Base-by-base conservation (phyloP, 2,797 vertebrate species). In the Craterocephalus amniculus region DNA sequence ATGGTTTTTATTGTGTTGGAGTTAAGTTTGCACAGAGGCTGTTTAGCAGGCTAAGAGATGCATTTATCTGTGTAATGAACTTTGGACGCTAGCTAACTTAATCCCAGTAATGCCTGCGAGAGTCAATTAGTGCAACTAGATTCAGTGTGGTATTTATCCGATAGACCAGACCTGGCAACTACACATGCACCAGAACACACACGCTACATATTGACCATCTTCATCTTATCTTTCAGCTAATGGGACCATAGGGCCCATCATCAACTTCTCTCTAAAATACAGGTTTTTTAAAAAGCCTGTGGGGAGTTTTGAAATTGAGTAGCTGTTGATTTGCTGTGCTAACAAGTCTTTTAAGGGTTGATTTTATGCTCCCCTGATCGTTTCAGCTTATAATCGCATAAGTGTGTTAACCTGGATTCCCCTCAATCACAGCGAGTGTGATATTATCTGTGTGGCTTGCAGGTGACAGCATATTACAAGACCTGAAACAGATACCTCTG, bases 21-120 rank as follows among this genome's bases (percentile, higher is more conserved):
- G 86, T 86, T 79, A 70, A 85, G 83, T 94, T 93, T 90, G 89
- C 85, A 76, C 64, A 43, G 51, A 64, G 84, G 90, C 92, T 94
- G 86, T 92, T 94, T 93, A 93, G 93, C 88, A 64, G 83, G 81
- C 89, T 92, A 93, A 93, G 89, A 92, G 92, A 95, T 91, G 91
- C 93, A 95, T 95, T 94, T 93, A 93, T 95, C 94, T 92, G 88
- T 74, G 85, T 95, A 95, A 95, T 95, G 94, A 95, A 95, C 94
- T 95, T 95, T 95, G 89, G 92, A 92, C 88, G 87, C 88, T 86
- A 72, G 91, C 91, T 94, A 95, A 95, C 94, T 93, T 93, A 95
- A 95, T 95, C 93, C 93, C 90, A 79, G 93, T 94, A 95, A 95
- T 95, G 94, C 93, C 93, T 94, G 93, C 91, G 93, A 94, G 94